Evolutionary conservation across 1,140 invertebrate genomes (phyloP).

Genomic region (Chironomus tepperi): DNA sequence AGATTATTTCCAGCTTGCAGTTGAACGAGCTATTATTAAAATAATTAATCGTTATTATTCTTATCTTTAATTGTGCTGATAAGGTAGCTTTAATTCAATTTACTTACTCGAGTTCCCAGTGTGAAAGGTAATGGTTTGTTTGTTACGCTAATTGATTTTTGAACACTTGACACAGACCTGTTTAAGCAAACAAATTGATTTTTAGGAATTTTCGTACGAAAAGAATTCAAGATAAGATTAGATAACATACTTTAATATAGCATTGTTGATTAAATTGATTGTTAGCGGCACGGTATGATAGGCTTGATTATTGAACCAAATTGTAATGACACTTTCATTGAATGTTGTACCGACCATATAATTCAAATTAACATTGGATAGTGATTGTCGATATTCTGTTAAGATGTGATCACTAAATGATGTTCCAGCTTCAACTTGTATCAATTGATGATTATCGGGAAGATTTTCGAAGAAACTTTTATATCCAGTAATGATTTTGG

Average conservation of each 20-base stretch:
- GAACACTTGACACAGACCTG: slow-evolving; percentile 34
- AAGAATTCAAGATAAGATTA: not conserved
- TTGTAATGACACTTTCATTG: slow-evolving; percentile 36
- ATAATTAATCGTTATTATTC: not conserved
- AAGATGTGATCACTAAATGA: slow-evolving; percentile 29
- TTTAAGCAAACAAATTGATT: not conserved
- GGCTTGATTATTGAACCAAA: slow-evolving; percentile 52
- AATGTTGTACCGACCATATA: slow-evolving; percentile 44
- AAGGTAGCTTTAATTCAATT: not conserved
- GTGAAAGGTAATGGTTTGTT: slow-evolving; percentile 60
- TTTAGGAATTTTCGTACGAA: not conserved
- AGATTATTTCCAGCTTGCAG: slow-evolving; percentile 45
- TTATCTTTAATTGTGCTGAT: not conserved
- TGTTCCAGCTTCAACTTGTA: not conserved
- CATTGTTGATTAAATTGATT: slow-evolving; percentile 49
- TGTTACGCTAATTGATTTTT: slow-evolving; percentile 45
- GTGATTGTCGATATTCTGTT: slow-evolving; percentile 16
- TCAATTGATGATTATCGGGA: slow-evolving; percentile 24
- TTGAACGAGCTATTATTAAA: not conserved
- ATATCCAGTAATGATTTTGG: slow-evolving; percentile 29
- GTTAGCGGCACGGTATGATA: slow-evolving; percentile 56
- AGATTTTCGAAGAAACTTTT: slow-evolving; percentile 25
- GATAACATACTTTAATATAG: slow-evolving; percentile 40
- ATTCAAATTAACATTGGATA: slow-evolving; percentile 34
- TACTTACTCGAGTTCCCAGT: slow-evolving; percentile 27